A percentile compares a stretch with the other conserved stretches of the same genome.
Conservation (phyloP, 1,140 invertebrate species). For the Microplitis mediator region DNA sequence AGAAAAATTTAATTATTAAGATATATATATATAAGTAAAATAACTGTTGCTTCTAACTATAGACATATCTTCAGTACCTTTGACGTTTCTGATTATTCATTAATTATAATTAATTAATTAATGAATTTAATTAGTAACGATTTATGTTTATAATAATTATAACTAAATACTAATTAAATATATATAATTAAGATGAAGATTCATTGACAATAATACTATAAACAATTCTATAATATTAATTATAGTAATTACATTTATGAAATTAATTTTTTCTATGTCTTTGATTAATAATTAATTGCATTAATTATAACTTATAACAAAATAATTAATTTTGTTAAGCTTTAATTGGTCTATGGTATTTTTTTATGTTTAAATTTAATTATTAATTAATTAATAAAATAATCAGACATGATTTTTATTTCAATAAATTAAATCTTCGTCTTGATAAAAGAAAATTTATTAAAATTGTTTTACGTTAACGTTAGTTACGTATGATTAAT, state of each 20-base stretch:
- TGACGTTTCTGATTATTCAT: neutral
- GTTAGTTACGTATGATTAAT: neutral
- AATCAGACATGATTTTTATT: neutral
- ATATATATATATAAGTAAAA: neutral
- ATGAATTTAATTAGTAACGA: neutral
- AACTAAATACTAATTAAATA: neutral
- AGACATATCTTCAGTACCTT: conserved; percentile 6
- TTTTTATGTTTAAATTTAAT: neutral
- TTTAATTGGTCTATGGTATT: too few relatives aligned
- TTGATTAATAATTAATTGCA: too few relatives aligned
- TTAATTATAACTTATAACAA: too few relatives aligned
- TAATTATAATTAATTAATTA: neutral
- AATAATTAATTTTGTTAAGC: too few relatives aligned
- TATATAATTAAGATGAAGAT: neutral
- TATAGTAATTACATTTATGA: too few relatives aligned
- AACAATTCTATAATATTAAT: too few relatives aligned
- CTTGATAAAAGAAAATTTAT: too few relatives aligned
- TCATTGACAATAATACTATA: neutral
- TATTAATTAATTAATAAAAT: neutral
- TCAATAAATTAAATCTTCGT: neutral
- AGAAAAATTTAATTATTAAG: neutral
- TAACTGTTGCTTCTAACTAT: neutral
- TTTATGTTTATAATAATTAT: neutral
- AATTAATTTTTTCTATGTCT: too few relatives aligned
- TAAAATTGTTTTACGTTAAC: neutral